Evolutionary conservation across 2,888 invertebrate genomes (phyloP).

Genomic region (Panopea generosa): DNA sequence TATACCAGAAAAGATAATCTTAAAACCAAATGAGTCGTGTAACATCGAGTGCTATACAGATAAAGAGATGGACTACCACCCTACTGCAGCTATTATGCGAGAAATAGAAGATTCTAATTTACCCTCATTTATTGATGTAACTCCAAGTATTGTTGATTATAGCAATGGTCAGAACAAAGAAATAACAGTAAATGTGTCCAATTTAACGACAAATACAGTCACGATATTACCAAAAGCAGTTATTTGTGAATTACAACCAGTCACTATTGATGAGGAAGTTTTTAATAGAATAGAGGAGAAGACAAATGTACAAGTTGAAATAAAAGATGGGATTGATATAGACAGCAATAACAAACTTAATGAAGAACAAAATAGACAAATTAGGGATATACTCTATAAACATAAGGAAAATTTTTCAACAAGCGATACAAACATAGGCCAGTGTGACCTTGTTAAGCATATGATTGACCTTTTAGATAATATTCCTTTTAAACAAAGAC

Average conservation of each 20-base stretch:
- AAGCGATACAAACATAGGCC: constrained; percentile 11
- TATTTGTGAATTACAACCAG: constrained; percentile 17
- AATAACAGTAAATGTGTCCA: constrained; percentile 4
- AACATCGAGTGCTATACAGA: background rate
- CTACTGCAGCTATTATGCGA: background rate
- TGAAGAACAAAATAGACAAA: background rate
- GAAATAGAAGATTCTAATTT: background rate
- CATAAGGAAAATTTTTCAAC: constrained; percentile 23
- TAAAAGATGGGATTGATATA: constrained; percentile 5
- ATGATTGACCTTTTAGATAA: constrained; percentile 13
- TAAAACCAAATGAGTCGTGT: constrained; percentile 3
- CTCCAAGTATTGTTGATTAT: background rate
- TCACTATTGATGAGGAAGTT: constrained; percentile 6
- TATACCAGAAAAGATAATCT: background rate
- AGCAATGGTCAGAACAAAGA: background rate
- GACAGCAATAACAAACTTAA: constrained; percentile 1
- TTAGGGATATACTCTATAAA: constrained; percentile 3
- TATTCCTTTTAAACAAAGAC: constrained; percentile 22
- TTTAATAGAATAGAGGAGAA: background rate
- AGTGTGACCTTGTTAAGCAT: constrained; percentile 11
- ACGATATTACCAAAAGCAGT: background rate
- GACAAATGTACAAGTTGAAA: background rate
- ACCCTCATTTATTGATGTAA: background rate
- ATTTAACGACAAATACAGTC: constrained; percentile 12
- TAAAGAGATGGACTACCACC: background rate